phyloP scores from a whole-genome alignment of 2,797 vertebrate genomes.

The Thalassophryne amazonica region DNA sequence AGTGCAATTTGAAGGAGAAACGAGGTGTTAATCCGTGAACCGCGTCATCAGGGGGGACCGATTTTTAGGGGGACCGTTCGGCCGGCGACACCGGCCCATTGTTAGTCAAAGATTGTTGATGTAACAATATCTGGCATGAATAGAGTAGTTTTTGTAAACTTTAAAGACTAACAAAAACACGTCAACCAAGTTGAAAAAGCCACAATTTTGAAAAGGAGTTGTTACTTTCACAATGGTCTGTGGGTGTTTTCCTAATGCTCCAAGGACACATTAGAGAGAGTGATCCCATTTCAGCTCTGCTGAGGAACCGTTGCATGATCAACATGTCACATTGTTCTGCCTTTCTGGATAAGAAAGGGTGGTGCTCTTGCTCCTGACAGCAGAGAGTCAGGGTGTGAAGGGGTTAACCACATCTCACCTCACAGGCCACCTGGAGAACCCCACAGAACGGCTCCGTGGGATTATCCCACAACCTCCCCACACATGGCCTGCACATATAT shows the following conservation, averaged over 20 bases:
- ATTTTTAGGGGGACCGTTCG: no score
- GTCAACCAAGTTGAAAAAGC: no score
- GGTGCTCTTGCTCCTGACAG: constrained; percentile 54
- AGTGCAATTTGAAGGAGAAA: no score
- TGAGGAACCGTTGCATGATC: constrained; percentile 19
- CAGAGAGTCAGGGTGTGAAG: constrained; percentile 53
- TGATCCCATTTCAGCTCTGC: constrained; percentile 3
- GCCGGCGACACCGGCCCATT: no score
- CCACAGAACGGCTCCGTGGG: constrained; percentile 29
- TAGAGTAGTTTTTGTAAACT: no score
- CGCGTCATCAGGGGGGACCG: no score
- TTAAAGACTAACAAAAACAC: no score
- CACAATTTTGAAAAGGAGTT: no score
- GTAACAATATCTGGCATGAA: no score
- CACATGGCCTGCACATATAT: constrained; percentile 35
- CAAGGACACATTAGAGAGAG: constrained; percentile 6
- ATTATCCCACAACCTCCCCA: constrained; percentile 58
- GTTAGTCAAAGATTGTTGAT: no score
- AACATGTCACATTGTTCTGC: constrained; percentile 45
- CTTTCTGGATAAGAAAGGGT: constrained; percentile 47
- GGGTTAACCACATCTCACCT: constrained; percentile 68
- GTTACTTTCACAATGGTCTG: neutral
- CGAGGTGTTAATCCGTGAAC: no score
- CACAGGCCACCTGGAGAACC: constrained; percentile 66
- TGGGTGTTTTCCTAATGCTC: neutral